Evolutionary conservation across 2,888 invertebrate genomes (phyloP).

Genomic region (Aplocera efformata): DNA sequence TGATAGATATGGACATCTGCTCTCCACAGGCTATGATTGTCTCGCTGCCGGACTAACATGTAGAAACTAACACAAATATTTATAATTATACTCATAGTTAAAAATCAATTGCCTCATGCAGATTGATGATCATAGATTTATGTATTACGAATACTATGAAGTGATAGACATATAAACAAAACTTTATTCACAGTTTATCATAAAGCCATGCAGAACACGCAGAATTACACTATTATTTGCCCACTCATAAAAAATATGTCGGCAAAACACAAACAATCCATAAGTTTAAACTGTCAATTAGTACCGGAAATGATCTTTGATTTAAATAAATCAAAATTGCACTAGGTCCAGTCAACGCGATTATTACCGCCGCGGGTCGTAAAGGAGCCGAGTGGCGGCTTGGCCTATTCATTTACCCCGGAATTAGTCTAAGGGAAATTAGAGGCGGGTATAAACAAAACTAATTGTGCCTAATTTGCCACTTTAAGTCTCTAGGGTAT

Average conservation of each 20-base stretch:
- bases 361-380: conserved; percentile 47
- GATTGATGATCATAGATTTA: no score
- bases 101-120: no score
- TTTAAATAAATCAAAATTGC: conserved; percentile 77
- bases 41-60: no score
- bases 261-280: conserved; percentile 11
- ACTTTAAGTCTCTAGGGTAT: conserved; percentile 23
- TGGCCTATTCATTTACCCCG: conserved; percentile 47
- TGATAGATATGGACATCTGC: no score
- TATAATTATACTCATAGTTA: no score
- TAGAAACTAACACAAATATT: no score
- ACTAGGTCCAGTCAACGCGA: conserved; percentile 45
- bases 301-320: conserved; percentile 67
- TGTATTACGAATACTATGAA: no score
- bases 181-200: no score
- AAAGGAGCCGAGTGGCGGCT: conserved; percentile 48
- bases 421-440: conserved; percentile 31
- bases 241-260: conserved; percentile 3
- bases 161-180: no score
- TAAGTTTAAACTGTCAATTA: conserved; percentile 53
- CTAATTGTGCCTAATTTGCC: conserved; percentile 51
- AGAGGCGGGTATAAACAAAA: conserved; percentile 40
- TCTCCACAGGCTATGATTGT: no score
- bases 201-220: no score
- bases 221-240: no score